These are phyloP conservation scores for Tipula helvola DNA, from an alignment of 2,888 invertebrate species.

Conservation along the genomic window DNA sequence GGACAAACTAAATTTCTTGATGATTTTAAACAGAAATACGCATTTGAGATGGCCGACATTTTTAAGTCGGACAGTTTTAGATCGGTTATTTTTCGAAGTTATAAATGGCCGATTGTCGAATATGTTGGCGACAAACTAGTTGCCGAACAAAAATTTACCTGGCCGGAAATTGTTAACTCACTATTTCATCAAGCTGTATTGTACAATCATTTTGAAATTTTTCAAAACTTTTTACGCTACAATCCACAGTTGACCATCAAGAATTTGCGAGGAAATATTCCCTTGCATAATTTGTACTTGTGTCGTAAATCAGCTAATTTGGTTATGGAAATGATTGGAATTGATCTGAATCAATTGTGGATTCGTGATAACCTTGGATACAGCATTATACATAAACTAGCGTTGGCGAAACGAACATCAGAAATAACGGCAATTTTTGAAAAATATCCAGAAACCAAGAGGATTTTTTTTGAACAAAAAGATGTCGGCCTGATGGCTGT, in stretches of 20 bases:
- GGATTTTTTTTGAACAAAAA: background rate
- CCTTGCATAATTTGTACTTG: background rate
- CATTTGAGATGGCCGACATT: background rate
- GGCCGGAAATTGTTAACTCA: background rate
- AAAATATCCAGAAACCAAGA: background rate
- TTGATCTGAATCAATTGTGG: background rate
- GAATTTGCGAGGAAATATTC: background rate
- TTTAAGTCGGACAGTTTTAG: background rate
- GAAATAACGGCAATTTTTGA: background rate
- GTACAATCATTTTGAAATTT: background rate
- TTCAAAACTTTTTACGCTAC: background rate
- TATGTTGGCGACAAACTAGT: background rate
- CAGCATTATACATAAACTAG: background rate
- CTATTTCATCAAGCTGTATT: background rate
- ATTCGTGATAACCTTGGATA: background rate
- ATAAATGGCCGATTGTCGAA: background rate
- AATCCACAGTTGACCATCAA: background rate
- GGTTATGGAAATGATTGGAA: background rate
- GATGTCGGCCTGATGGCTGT: background rate
- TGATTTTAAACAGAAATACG: background rate
- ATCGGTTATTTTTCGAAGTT: background rate
- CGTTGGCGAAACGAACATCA: background rate
- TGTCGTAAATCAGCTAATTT: background rate
- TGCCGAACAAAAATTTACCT: background rate
- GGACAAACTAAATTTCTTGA: background rate